These are phyloP conservation scores for Arion vulgaris DNA, from an alignment of 1,140 invertebrate genomes.

Conservation along the genomic window DNA sequence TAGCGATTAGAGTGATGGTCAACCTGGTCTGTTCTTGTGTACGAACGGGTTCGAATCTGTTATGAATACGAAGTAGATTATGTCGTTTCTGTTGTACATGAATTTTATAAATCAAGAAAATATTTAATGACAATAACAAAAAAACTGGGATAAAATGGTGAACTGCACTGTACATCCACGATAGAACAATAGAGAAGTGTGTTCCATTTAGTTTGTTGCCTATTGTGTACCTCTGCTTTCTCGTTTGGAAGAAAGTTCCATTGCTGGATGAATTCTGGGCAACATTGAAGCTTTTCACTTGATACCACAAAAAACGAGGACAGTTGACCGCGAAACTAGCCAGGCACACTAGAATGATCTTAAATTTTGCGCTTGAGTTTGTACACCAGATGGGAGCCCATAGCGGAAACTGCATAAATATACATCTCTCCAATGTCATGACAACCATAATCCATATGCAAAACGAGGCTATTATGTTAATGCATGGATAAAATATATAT, in stretches of 20 bases:
- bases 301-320: constrained; percentile 32
- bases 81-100: not conserved
- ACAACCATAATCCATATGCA: constrained; percentile 9
- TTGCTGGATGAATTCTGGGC: not conserved
- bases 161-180: constrained; percentile 22
- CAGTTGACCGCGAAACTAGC: not conserved
- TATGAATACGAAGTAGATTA: not conserved
- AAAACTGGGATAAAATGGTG: not conserved
- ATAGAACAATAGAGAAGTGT: not conserved
- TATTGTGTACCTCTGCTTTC: not conserved
- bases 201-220: not conserved
- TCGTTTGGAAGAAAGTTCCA: not conserved
- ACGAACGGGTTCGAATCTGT: not conserved
- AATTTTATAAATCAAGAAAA: constrained; percentile 23
- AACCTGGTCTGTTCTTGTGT: constrained; percentile 18
- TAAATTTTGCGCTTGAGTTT: not conserved
- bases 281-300: not conserved
- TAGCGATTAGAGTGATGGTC: constrained; percentile 7
- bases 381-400: constrained; percentile 16
- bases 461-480: not conserved
- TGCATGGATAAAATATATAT: constrained; percentile 20
- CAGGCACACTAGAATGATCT: constrained; percentile 2
- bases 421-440: constrained; percentile 27
- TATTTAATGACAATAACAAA: not conserved
- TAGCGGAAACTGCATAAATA: constrained; percentile 24